These are phyloP conservation scores for Diorhabda sublineata DNA, from an alignment of 1,140 invertebrate species.

Conservation along the genomic window DNA sequence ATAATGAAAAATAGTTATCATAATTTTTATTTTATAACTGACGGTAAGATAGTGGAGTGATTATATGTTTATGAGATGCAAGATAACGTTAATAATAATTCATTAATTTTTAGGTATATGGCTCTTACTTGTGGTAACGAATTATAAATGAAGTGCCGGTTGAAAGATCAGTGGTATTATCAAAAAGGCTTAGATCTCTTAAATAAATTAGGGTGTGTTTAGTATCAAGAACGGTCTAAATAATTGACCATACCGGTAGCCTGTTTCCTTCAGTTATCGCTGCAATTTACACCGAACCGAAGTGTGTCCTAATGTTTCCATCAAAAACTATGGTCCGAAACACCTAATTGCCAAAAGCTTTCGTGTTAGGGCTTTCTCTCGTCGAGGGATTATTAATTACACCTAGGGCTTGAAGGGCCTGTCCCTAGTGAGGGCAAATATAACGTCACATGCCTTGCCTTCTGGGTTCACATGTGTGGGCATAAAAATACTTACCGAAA, in stretches of 20 bases:
- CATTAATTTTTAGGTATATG: no score
- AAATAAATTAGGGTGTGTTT: conserved; percentile 18
- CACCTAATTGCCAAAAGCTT: conserved; percentile 44
- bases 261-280: conserved; percentile 21
- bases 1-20: no score
- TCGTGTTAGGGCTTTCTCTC: conserved; percentile 32
- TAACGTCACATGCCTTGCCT: conserved; percentile 16
- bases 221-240: conserved; percentile 18
- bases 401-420: conserved; percentile 14
- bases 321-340: conserved; percentile 35
- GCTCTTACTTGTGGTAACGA: no score
- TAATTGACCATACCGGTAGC: conserved; percentile 20
- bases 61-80: no score
- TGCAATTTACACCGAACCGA: conserved; percentile 19
- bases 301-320: conserved; percentile 35
- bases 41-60: no score
- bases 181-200: not conserved
- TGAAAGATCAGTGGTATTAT: no score
- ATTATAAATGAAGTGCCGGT: no score
- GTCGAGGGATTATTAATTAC: conserved; percentile 37
- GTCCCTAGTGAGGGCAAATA: conserved; percentile 9
- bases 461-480: conserved; percentile 8
- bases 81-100: no score
- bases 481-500: conserved; percentile 17
- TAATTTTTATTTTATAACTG: no score